Percentiles rank a stretch among this genome's conserved stretches.
Evolutionary conservation across 2,797 vertebrate species (phyloP).

Genomic region (Hyperoplus immaculatus): DNA sequence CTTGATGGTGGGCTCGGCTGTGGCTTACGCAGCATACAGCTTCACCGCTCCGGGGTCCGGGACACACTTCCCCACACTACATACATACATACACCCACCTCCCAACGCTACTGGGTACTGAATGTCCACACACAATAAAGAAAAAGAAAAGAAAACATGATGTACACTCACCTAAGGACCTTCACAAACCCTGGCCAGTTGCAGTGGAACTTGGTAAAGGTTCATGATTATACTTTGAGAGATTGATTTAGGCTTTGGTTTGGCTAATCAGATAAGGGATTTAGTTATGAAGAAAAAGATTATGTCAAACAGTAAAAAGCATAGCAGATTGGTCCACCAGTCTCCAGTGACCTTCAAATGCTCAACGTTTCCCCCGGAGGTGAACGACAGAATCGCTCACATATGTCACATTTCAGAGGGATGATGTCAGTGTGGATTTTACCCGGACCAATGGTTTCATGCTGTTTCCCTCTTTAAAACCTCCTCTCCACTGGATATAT

Average conservation of each 20-base stretch:
- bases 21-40: conserved; percentile 95
- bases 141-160: conserved; percentile 5
- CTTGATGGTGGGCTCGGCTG: conserved; percentile 93
- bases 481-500: background rate
- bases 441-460: background rate
- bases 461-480: background rate
- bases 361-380: conserved; percentile 8
- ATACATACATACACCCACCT: conserved; percentile 66
- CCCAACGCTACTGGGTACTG: conserved; percentile 83
- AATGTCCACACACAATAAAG: conserved; percentile 37
- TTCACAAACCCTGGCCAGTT: conserved; percentile 20
- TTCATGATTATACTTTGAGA: conserved; percentile 4
- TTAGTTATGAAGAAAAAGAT: conserved; percentile 4
- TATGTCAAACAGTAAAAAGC: conserved; percentile 13
- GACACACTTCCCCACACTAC: conserved; percentile 36
- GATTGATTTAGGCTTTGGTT: background rate
- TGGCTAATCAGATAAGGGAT: background rate
- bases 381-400: conserved; percentile 16
- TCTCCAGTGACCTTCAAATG: conserved; percentile 43
- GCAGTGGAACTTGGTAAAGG: conserved; percentile 6
- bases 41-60: conserved; percentile 87
- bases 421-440: conserved; percentile 1
- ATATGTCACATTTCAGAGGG: conserved; percentile 22
- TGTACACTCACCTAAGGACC: conserved; percentile 50
- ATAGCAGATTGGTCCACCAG: conserved; percentile 14